Conservation (phyloP, 1,140 invertebrate species). For the Yoshiicerus persimilis region DNA sequence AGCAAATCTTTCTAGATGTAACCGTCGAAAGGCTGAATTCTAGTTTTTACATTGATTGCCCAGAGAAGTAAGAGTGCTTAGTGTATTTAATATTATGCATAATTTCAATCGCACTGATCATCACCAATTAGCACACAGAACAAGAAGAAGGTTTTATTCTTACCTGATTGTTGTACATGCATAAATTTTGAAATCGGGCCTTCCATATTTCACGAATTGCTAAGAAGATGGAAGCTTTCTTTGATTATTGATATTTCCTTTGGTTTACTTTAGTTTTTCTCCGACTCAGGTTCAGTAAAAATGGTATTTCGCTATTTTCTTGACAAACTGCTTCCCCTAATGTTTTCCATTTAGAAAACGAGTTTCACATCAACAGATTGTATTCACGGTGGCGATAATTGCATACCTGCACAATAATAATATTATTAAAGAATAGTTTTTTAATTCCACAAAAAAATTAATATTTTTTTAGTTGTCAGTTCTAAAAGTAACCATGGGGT, state of each 20-base stretch:
- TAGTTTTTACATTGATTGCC: background rate
- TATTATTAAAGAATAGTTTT: background rate
- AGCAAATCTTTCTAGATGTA: background rate
- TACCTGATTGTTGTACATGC: conserved; percentile 48
- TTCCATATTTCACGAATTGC: conserved; percentile 32
- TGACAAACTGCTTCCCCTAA: background rate
- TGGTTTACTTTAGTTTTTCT: background rate
- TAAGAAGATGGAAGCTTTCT: no score
- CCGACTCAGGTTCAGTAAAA: background rate
- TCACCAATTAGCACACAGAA: no score
- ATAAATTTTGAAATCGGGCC: conserved; percentile 49
- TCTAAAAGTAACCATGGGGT: no score
- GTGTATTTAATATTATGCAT: background rate
- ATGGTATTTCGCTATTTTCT: background rate
- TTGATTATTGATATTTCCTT: background rate
- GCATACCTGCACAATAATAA: background rate
- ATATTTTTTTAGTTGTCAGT: no score
- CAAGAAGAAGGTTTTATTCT: no score
- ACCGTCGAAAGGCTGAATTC: background rate
- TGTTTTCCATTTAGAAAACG: background rate
- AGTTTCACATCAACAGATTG: background rate
- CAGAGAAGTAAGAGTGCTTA: background rate
- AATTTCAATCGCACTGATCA: no score
- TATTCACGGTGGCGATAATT: background rate
- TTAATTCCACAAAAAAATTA: background rate